phyloP scores from a whole-genome alignment of 2,888 invertebrate species.

The Rhagophthalmus giganteus region DNA sequence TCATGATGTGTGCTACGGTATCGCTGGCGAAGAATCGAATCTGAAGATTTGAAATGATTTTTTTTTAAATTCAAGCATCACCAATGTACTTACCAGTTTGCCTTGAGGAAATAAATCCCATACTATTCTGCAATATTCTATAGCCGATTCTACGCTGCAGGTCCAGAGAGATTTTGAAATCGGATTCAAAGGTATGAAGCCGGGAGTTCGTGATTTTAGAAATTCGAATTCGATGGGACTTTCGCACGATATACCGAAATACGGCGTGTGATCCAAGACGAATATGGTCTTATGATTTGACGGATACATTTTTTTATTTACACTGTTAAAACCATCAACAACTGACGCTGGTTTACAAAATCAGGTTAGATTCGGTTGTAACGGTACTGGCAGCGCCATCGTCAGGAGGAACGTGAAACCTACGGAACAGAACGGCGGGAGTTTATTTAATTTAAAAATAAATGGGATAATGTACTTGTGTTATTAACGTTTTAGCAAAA shows the following conservation, averaged over 20 bases:
- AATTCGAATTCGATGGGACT: slow-evolving; percentile 83
- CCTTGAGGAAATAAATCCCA: slow-evolving; percentile 96
- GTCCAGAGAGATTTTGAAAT: slow-evolving; percentile 96
- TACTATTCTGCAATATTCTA: slow-evolving; percentile 95
- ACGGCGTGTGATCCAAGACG: slow-evolving; percentile 91
- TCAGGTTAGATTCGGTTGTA: no score
- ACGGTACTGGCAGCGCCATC: no score
- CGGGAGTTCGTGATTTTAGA: slow-evolving; percentile 68
- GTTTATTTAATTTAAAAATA: no score
- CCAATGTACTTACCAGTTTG: slow-evolving; percentile 67
- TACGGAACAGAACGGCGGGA: no score
- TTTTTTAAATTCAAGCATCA: no score
- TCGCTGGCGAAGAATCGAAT: slow-evolving; percentile 87
- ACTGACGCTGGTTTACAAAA: no score
- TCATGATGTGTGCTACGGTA: slow-evolving; percentile 80
- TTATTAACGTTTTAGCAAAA: no score
- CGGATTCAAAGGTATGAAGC: slow-evolving; percentile 76
- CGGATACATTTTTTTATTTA: slow-evolving; percentile 62
- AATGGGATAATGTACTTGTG: no score
- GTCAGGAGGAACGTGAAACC: no score
- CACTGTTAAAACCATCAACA: neutral
- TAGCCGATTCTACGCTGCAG: slow-evolving; percentile 89
- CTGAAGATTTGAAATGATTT: no score
- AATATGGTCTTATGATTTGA: slow-evolving; percentile 94
- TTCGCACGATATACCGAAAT: slow-evolving; percentile 84